Base-by-base conservation (phyloP, 2,888 invertebrate genomes). In the Drosophila anomalipes region DNA sequence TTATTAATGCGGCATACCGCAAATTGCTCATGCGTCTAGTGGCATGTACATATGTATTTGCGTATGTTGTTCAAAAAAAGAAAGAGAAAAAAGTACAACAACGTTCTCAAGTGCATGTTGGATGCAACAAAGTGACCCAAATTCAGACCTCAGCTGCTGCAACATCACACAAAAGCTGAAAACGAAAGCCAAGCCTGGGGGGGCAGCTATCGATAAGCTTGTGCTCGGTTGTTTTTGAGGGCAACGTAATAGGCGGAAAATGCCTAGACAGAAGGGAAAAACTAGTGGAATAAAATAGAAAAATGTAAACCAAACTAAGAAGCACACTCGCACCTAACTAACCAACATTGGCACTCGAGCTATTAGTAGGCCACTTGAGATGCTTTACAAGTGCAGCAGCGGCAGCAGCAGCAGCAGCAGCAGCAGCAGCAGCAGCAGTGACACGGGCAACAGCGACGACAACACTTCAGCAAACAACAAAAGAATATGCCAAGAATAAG, bases 331-430 rank as follows among this genome's bases (percentile, higher is more conserved):
- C 58, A 72, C 59, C 33, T 53, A 70, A 59, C 70, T 66, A 74
- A 77, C 64, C 64, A 70, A 75, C 79, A 75, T 68, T 68, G 62
- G 33, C 77, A 77, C 81, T 90, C 71, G 72, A 88, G 88, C 76
- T 88, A 89, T 87, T 90, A 87, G 91, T 86, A 74, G 89, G 78
- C 77, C 86, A 83, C 87, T 90, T 70, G 75, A 79, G 83, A 86
- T 79, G 77, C 91, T 86, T 80, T 68, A 81, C 89, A 90, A 90
- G 86, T 86, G 90, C 89, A 86, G 70, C 75, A 73, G 70, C 72
- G 53, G 52, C 60, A 65, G 33, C 60, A 47, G 63, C 67, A 67
- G 62, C 70, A 58, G 37, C 56, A 39, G 37, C 7, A 37, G 37
- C 7, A 16, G 90, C 88, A 81, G 70, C 66, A 52, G 39, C 39